A percentile compares a stretch with the other conserved stretches of the same genome.
phyloP scores from a whole-genome alignment of 2,113 vertebrate species.

The Raja brachyura region DNA sequence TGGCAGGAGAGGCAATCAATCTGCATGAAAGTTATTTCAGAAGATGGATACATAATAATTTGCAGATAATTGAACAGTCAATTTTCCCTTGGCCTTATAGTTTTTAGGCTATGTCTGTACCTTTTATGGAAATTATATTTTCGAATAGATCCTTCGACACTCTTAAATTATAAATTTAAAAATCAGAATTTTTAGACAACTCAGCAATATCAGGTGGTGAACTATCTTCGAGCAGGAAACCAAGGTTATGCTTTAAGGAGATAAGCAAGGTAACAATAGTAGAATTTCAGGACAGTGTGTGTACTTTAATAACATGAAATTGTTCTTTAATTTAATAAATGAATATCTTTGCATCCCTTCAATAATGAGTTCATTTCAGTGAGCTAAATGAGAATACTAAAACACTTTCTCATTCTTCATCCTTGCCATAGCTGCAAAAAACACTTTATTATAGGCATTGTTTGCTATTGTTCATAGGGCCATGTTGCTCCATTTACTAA shows the following conservation, averaged over 20 bases:
- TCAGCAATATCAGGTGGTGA: not conserved
- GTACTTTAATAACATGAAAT: not conserved
- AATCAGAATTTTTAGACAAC: not conserved
- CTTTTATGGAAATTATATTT: not conserved
- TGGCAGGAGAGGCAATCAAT: too few relatives aligned
- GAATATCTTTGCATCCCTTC: not conserved
- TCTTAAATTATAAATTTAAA: not conserved
- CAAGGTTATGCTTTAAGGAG: not conserved
- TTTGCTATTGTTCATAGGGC: not conserved
- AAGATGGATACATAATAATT: not conserved
- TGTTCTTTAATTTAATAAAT: not conserved
- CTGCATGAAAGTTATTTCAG: not conserved
- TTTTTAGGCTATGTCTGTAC: not conserved
- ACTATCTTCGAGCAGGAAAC: not conserved
- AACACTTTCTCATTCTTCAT: not conserved
- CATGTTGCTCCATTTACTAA: not conserved
- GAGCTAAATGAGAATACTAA: not conserved
- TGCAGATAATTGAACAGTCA: not conserved
- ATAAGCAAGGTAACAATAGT: not conserved
- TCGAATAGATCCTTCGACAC: not conserved
- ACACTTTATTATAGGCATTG: not conserved
- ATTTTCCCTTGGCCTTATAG: not conserved
- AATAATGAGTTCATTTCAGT: not conserved
- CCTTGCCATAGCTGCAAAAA: not conserved
- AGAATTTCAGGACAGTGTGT: not conserved